phyloP scores from a whole-genome alignment of 2,113 vertebrate species.

The Gavialis gangeticus region DNA sequence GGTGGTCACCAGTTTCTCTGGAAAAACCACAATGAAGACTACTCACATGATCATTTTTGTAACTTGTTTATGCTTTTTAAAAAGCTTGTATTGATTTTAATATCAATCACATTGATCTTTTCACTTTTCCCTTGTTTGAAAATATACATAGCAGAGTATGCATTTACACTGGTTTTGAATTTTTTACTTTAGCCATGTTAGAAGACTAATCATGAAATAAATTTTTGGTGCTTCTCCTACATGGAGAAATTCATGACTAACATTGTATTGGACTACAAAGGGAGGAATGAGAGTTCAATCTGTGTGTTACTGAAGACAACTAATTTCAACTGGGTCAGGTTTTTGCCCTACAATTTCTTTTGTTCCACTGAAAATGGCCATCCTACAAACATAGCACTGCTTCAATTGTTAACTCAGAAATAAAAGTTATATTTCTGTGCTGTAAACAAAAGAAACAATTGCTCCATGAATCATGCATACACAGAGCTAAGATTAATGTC shows the following conservation, averaged over 20 bases:
- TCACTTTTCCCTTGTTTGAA: background rate
- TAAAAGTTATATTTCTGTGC: background rate
- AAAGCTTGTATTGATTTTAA: background rate
- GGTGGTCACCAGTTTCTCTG: background rate
- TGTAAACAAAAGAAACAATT: background rate
- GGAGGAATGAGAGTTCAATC: conserved; percentile 8
- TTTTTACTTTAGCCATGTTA: conserved; percentile 29
- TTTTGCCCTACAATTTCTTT: conserved; percentile 15
- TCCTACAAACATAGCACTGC: background rate
- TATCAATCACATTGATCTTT: background rate
- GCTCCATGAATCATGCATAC: background rate
- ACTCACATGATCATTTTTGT: background rate
- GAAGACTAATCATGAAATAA: conserved; percentile 30
- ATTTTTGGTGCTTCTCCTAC: conserved; percentile 44
- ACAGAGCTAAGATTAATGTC: background rate
- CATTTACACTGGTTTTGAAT: background rate
- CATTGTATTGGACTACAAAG: conserved; percentile 34
- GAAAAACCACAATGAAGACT: background rate
- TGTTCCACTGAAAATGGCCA: conserved; percentile 46
- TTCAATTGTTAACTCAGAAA: conserved; percentile 42
- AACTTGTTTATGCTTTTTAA: background rate
- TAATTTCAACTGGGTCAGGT: conserved; percentile 37
- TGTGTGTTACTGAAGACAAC: conserved; percentile 7
- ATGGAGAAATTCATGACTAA: conserved; percentile 53
- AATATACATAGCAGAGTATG: too few relatives aligned